Evolutionary conservation across 2,888 invertebrate species (phyloP).

Genomic region (Parnassius smintheus): DNA sequence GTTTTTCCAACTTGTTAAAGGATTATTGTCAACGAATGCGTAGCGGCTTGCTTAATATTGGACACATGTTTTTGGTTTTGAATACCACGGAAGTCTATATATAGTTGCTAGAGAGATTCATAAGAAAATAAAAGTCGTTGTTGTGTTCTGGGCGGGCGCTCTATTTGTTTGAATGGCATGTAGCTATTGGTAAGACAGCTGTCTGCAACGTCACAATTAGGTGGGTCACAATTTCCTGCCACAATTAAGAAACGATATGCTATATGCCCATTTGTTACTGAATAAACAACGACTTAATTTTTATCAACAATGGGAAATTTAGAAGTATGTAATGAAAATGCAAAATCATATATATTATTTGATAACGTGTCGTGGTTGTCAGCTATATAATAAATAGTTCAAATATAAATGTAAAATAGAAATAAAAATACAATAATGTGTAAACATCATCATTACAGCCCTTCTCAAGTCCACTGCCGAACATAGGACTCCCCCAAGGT

Average conservation of each 20-base stretch:
- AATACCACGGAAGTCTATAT: constrained; percentile 23
- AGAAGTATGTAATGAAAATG: too few relatives aligned
- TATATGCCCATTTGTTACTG: background rate
- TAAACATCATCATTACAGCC: too few relatives aligned
- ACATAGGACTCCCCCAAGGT: too few relatives aligned
- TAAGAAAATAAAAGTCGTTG: constrained; percentile 8
- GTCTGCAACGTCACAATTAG: constrained; percentile 1
- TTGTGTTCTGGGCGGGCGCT: constrained; percentile 4
- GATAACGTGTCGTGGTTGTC: too few relatives aligned
- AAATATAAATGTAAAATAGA: too few relatives aligned
- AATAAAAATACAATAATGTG: too few relatives aligned
- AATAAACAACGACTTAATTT: too few relatives aligned
- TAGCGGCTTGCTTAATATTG: constrained; percentile 41
- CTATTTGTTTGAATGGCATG: constrained; percentile 17
- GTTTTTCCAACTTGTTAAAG: constrained; percentile 54
- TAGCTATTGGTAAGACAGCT: constrained; percentile 6
- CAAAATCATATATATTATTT: too few relatives aligned
- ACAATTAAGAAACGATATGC: background rate
- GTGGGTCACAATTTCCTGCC: background rate
- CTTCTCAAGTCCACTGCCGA: too few relatives aligned
- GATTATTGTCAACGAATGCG: constrained; percentile 71
- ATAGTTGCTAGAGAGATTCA: constrained; percentile 15
- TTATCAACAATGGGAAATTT: too few relatives aligned
- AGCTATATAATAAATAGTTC: too few relatives aligned
- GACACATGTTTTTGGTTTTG: constrained; percentile 58